Evolutionary conservation across 2,113 vertebrate species (phyloP), one percentile per base, ranked within the genome.

Genomic region (Oncorhynchus keta): DNA sequence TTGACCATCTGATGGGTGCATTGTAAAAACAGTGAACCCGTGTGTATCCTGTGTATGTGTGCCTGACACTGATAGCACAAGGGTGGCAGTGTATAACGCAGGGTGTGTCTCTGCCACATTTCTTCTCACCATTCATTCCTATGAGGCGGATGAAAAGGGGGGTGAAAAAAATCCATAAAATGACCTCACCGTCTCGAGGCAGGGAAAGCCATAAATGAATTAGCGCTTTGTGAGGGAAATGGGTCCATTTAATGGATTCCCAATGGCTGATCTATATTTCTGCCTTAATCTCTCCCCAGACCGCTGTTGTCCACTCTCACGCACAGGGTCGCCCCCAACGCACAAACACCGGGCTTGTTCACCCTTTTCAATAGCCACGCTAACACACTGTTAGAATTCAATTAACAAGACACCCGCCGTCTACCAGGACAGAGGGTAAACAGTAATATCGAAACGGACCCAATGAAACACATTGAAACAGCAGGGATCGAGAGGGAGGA

Each of bases 121-220:
- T 24, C 76, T 85, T 89, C 86, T 89, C 89, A 88, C 82, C 83
- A 88, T 87, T 90, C 79, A 77, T 74, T 73, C 81, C 83, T 14
- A 78, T 84, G 68, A 62, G 84, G 48, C 9, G 39, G 74, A 6
- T 20, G 66, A 20, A 76, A 81, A 66, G 1, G 39, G 2, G 39
- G 9, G 39, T 2, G 8, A 9, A 64, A 83, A 83, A 85, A 92
- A 91, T 92, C 87, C 87, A 83, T 89, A 80, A 88, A 87, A 87
- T 91, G 86, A 93, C 87, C 87, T 92, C 91, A 92, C 84, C 74
- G 73, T 89, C 87, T 85, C 82, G 75, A 71, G 62, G 85, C 80
- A 48, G 67, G 81, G 84, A 87, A 88, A 85, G 82, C 87, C 90
- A 91, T 87, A 82, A 87, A 88, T 91, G 84, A 92, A 92, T 93